Evolutionary conservation across 2,113 vertebrate species (phyloP).

Genomic region (Hassar affinis): DNA sequence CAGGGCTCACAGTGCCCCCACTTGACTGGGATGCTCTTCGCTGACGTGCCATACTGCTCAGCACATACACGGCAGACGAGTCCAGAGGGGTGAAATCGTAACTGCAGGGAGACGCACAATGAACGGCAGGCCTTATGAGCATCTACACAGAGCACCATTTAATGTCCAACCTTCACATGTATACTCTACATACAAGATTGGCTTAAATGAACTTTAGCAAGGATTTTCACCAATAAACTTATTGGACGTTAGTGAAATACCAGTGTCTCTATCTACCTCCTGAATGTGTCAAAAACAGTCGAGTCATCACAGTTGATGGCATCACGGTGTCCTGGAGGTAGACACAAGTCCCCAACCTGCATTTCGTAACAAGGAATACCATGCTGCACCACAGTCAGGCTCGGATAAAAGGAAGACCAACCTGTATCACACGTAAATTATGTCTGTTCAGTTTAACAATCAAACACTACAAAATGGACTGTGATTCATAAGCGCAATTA

Average conservation of each 20-base stretch:
- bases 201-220: neutral
- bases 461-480: constrained; percentile 8
- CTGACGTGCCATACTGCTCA: constrained; percentile 98
- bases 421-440: constrained; percentile 68
- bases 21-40: constrained; percentile 90
- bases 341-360: constrained; percentile 92
- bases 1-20: constrained; percentile 80
- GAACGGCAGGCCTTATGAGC: neutral
- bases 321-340: constrained; percentile 97
- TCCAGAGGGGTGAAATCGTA: constrained; percentile 98
- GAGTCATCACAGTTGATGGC: constrained; percentile 99
- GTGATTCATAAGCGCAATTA: neutral
- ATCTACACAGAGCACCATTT: neutral
- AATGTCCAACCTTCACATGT: neutral
- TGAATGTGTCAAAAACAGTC: constrained; percentile 99
- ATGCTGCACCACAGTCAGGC: constrained; percentile 98
- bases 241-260: neutral
- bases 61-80: constrained; percentile 96
- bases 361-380: constrained; percentile 98
- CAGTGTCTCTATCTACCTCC: constrained; percentile 78
- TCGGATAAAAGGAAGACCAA: constrained; percentile 98
- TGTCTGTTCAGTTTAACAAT: neutral
- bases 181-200: neutral
- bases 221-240: neutral
- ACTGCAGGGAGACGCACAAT: constrained; percentile 65